These are phyloP conservation scores for Phainopepla nitens DNA, from an alignment of 2,113 vertebrate species.

Conservation along the genomic window DNA sequence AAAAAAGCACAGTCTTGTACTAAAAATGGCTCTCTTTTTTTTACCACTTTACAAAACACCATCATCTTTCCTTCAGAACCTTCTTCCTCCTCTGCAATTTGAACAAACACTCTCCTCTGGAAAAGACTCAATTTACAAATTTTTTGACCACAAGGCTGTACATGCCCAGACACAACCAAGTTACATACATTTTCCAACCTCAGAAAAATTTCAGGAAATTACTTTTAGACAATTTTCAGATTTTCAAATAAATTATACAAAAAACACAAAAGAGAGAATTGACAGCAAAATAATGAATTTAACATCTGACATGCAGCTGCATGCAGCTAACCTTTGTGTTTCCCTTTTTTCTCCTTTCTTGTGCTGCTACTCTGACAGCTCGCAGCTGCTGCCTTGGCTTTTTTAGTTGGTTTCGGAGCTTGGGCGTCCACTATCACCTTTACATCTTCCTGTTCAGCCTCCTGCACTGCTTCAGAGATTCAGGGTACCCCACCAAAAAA, in stretches of 20 bases:
- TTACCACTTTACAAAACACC: neutral
- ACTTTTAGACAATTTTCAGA: neutral
- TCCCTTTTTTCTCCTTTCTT: constrained; percentile 93
- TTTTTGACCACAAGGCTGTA: neutral
- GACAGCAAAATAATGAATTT: neutral
- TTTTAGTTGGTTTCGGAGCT: constrained; percentile 88
- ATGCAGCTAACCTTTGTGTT: constrained; percentile 92
- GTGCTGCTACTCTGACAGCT: constrained; percentile 86
- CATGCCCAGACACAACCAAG: neutral
- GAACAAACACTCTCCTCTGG: neutral
- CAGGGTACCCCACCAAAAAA: constrained; percentile 33
- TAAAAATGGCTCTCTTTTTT: neutral
- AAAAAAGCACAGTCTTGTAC: neutral
- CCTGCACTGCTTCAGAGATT: constrained; percentile 84
- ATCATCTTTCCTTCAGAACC: neutral
- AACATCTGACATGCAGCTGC: constrained; percentile 21
- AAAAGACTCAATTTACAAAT: neutral
- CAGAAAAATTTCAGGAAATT: neutral
- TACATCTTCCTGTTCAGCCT: constrained; percentile 88
- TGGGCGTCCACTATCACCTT: constrained; percentile 80
- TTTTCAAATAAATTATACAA: neutral
- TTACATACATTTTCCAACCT: neutral
- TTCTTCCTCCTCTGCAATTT: neutral
- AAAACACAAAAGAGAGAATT: neutral
- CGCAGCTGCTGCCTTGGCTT: constrained; percentile 81